Evolutionary conservation across 2,113 vertebrate species (phyloP), one percentile per base, ranked within the genome.

Genomic region (Ibidorhyncha struthersii): DNA sequence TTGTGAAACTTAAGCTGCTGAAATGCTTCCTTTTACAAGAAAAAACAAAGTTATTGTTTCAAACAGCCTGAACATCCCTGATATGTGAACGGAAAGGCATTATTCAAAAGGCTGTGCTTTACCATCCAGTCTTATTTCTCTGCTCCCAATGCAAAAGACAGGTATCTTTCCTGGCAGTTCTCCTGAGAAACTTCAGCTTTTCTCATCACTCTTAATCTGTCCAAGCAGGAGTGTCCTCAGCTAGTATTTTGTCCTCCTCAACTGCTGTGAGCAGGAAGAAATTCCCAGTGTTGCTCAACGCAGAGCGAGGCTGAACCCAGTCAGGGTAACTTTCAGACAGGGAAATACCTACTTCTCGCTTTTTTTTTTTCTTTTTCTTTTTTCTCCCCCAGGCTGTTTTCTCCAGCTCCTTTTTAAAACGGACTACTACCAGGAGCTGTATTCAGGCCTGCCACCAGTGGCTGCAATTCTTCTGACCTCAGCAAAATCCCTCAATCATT

Each of bases 381-480:
- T 69, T 38, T 30, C 5, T 2, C 8, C 18, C 62, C 40, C 16
- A n/a, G 62, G 32, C 66, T 78, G 38, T 83, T 97, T 95, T 80
- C n/a, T 19, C 59, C 47, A 49, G 19, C 36, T 93, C 38, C 32
- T 83, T 97, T 86, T 76, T 26, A 82, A 96, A 94, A 65, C 2
- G 21, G 79, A 87, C 82, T 93, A 41, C 91, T 94, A 83, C 84
- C 94, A 97, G 70, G 38, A 87, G 62, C 73, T 53, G 45, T 17
- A 23, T 50, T 86, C 45, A 66, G 49, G 50, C 62, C 36, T 76
- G 56, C 52, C 20, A 21, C 0, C 0, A 66, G 38, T 90, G 76
- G 52, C 83, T 78, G 45, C 81, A 86, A 4, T 89, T 83, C n/a
- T 71, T 94, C 82, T 94, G 86, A 93, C 82, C 90, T 91, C 94